These are phyloP conservation scores for Physella acuta DNA, from an alignment of 1,140 invertebrate species.

Conservation along the genomic window DNA sequence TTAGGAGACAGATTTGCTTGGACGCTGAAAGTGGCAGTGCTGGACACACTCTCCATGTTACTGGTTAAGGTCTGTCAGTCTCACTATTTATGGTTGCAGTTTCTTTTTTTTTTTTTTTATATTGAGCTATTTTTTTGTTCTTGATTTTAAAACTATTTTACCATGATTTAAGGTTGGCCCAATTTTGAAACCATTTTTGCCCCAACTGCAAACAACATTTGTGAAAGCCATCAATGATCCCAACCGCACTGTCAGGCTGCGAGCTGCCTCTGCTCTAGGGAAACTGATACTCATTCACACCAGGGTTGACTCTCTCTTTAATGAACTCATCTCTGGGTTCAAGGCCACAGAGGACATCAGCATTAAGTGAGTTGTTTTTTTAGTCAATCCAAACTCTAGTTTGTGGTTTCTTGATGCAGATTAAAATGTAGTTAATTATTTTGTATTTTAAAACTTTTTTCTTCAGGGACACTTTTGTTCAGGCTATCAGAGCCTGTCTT, in stretches of 20 bases:
- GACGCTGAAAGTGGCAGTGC: slow-evolving; percentile 91
- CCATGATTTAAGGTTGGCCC: slow-evolving; percentile 65
- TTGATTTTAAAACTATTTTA: slow-evolving; percentile 17
- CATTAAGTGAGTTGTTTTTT: slow-evolving; percentile 66
- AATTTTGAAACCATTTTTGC: slow-evolving; percentile 95
- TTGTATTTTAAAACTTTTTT: background rate
- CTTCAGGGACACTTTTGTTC: slow-evolving; percentile 83
- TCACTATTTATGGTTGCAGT: background rate
- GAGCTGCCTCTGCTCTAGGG: slow-evolving; percentile 83
- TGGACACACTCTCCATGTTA: slow-evolving; percentile 89
- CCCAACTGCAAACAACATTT: slow-evolving; percentile 97
- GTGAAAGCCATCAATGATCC: slow-evolving; percentile 89
- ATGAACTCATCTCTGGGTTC: slow-evolving; percentile 83
- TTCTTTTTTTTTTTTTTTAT: slow-evolving; percentile 12
- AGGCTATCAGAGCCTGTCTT: slow-evolving; percentile 82
- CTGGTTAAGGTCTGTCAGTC: slow-evolving; percentile 65
- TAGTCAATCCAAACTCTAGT: no score
- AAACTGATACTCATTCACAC: slow-evolving; percentile 89
- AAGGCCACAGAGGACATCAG: slow-evolving; percentile 80
- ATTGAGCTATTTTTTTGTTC: background rate
- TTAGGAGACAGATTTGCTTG: slow-evolving; percentile 92
- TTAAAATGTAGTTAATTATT: no score
- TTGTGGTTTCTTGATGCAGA: no score
- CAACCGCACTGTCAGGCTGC: slow-evolving; percentile 82
- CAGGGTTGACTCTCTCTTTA: slow-evolving; percentile 80